Conservation (phyloP, 2,888 invertebrate genomes). For the Polydrusus tereticollis region DNA sequence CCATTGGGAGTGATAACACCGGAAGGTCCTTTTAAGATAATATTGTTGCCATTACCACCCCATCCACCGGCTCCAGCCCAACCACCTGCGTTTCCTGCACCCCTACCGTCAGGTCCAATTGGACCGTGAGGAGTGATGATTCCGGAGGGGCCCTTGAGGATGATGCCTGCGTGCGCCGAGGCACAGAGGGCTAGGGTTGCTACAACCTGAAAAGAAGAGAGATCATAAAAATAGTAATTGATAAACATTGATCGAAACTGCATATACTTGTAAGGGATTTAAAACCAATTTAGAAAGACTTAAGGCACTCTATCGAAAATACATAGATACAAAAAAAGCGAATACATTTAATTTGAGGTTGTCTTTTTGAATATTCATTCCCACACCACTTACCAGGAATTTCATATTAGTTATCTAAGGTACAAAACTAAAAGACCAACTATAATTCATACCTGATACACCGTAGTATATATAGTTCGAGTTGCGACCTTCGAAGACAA, state of each 20-base stretch:
- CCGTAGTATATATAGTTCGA: conserved; percentile 50
- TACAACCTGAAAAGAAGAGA: conserved; percentile 30
- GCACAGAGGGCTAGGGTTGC: conserved; percentile 44
- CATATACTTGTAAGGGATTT: neutral
- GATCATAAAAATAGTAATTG: neutral
- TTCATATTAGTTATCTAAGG: conserved; percentile 44
- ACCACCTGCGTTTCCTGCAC: conserved; percentile 36
- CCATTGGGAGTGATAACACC: conserved; percentile 47
- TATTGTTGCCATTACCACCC: conserved; percentile 27
- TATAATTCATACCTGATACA: conserved; percentile 46
- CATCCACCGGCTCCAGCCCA: conserved; percentile 29
- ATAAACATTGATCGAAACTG: neutral
- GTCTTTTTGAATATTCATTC: neutral
- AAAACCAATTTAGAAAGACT: too few relatives aligned
- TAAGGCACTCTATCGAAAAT: too few relatives aligned
- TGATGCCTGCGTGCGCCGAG: conserved; percentile 42
- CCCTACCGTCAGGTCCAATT: conserved; percentile 49
- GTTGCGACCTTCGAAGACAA: conserved; percentile 50
- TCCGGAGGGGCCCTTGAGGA: conserved; percentile 49
- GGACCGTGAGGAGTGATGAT: conserved; percentile 48
- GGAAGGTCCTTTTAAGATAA: conserved; percentile 48
- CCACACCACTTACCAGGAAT: conserved; percentile 45
- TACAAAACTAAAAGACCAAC: conserved; percentile 43
- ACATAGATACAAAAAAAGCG: too few relatives aligned
- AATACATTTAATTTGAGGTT: too few relatives aligned